phyloP scores from a whole-genome alignment of 2,888 invertebrate species.

The Blastobasis lacticolella region DNA sequence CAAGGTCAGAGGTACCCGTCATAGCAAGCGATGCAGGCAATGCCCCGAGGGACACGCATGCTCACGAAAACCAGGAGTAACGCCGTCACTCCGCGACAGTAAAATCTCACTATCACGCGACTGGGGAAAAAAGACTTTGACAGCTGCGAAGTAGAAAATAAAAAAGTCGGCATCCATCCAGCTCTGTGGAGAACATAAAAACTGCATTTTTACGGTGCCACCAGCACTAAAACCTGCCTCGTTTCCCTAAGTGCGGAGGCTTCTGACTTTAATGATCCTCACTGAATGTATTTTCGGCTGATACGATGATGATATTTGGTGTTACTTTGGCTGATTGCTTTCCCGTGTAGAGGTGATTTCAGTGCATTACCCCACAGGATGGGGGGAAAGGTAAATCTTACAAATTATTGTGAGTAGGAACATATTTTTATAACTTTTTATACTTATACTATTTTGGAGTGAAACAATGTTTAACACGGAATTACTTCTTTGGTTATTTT shows the following conservation, averaged over 20 bases:
- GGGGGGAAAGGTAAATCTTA: too few relatives aligned
- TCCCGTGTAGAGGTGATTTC: not conserved
- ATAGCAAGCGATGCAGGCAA: too few relatives aligned
- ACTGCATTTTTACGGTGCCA: constrained; percentile 43
- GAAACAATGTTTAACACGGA: too few relatives aligned
- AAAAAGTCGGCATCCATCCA: constrained; percentile 39
- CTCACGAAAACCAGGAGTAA: constrained; percentile 1
- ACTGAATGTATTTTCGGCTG: constrained; percentile 3
- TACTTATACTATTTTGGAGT: too few relatives aligned
- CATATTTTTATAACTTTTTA: too few relatives aligned
- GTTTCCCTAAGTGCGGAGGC: constrained; percentile 26
- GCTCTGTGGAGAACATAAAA: constrained; percentile 37
- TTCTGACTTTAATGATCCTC: constrained; percentile 18
- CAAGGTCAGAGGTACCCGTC: too few relatives aligned
- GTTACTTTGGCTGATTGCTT: constrained; percentile 3
- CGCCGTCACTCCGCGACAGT: constrained; percentile 16
- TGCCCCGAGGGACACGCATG: too few relatives aligned
- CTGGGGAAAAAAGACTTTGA: constrained; percentile 38
- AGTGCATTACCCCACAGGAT: not conserved
- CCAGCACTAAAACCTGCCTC: constrained; percentile 34
- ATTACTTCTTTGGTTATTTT: too few relatives aligned
- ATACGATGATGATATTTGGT: not conserved
- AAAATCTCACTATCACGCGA: constrained; percentile 41
- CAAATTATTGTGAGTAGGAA: too few relatives aligned
- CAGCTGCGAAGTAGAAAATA: constrained; percentile 37